phyloP scores from a whole-genome alignment of 2,113 vertebrate species.

The Notiomystis cincta region DNA sequence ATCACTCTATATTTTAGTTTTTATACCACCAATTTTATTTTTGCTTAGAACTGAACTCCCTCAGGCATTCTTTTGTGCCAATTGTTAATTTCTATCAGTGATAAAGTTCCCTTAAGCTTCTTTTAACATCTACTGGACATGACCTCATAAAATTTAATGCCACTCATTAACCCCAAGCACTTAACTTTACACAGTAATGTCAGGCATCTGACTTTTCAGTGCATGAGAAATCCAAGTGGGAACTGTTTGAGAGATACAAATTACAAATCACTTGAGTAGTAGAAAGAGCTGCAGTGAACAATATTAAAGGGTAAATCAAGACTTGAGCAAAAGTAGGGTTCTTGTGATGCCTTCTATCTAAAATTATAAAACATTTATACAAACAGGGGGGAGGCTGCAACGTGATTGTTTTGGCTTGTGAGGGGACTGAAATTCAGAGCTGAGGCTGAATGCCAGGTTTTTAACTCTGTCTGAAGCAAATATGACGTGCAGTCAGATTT shows the following conservation, averaged over 20 bases:
- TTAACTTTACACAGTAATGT: slow-evolving; percentile 67
- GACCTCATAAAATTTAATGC: slow-evolving; percentile 72
- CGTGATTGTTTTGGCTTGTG: neutral
- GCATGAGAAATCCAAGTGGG: slow-evolving; percentile 62
- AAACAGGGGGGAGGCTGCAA: neutral
- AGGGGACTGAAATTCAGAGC: neutral
- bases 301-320: slow-evolving; percentile 19
- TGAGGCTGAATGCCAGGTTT: neutral
- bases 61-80: slow-evolving; percentile 36
- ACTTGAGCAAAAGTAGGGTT: neutral
- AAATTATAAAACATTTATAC: neutral
- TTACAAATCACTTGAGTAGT: slow-evolving; percentile 23
- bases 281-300: neutral
- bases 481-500: neutral
- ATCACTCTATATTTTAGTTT: slow-evolving; percentile 42
- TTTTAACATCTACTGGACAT: slow-evolving; percentile 64
- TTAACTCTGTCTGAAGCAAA: neutral
- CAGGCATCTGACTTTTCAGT: slow-evolving; percentile 58
- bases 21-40: slow-evolving; percentile 45
- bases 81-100: slow-evolving; percentile 63
- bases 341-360: neutral
- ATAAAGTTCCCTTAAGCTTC: slow-evolving; percentile 63
- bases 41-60: slow-evolving; percentile 44
- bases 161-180: slow-evolving; percentile 66
- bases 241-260: slow-evolving; percentile 58